Evolutionary conservation across 2,797 vertebrate genomes (phyloP).

Genomic region (Kryptolebias ocellatus): DNA sequence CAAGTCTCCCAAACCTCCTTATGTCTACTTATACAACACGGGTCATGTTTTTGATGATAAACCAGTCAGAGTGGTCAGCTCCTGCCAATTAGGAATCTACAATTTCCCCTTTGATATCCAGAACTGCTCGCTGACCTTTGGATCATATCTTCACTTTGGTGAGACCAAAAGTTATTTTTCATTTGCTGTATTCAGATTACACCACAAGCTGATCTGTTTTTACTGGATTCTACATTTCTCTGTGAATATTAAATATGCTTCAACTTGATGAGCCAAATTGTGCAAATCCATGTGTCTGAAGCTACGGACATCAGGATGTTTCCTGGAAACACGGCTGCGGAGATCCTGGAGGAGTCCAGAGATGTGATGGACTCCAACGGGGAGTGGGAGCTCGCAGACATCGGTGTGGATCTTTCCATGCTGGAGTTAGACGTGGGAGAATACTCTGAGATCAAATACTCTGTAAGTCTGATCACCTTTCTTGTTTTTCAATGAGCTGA

Average conservation of each 20-base stretch:
- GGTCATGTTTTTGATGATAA: slow-evolving; percentile 68
- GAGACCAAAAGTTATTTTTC: slow-evolving; percentile 16
- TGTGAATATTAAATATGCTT: background rate
- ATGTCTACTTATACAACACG: slow-evolving; percentile 69
- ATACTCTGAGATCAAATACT: slow-evolving; percentile 55
- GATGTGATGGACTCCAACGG: slow-evolving; percentile 58
- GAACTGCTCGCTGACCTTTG: slow-evolving; percentile 72
- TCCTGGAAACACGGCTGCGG: slow-evolving; percentile 17
- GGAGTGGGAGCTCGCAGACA: slow-evolving; percentile 74
- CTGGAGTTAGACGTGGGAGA: background rate
- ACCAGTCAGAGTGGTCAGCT: slow-evolving; percentile 64
- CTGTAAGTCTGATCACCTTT: slow-evolving; percentile 40
- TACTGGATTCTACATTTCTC: background rate
- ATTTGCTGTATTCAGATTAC: background rate
- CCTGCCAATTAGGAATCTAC: slow-evolving; percentile 74
- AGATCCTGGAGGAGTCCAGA: slow-evolving; percentile 58
- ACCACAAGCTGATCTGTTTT: background rate
- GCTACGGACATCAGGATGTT: slow-evolving; percentile 58
- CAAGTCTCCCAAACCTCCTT: slow-evolving; percentile 61
- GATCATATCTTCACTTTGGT: slow-evolving; percentile 72
- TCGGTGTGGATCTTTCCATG: slow-evolving; percentile 9
- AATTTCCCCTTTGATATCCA: slow-evolving; percentile 80
- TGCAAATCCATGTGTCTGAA: slow-evolving; percentile 7
- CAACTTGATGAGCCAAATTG: background rate
- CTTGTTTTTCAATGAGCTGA: background rate